A percentile compares a stretch with the other conserved stretches of the same genome.
Evolutionary conservation across 2,888 invertebrate genomes (phyloP).

Genomic region (Ennomos quercinarius): DNA sequence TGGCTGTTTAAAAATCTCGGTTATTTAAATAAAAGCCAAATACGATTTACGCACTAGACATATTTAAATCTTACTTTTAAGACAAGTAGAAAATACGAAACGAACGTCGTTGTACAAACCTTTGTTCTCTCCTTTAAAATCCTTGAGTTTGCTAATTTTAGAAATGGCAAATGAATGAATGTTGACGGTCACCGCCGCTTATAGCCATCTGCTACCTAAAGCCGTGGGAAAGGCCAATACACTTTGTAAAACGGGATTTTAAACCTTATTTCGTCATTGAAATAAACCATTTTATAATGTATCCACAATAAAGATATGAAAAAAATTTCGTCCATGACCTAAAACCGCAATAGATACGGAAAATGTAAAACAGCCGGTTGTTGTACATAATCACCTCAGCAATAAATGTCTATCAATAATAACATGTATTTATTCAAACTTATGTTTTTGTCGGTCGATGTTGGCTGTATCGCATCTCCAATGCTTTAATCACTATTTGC

Average conservation of each 20-base stretch:
- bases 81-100: no score
- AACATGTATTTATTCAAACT: slow-evolving; percentile 15
- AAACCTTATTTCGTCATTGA: neutral
- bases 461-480: slow-evolving; percentile 39
- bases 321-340: neutral
- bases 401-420: slow-evolving; percentile 32
- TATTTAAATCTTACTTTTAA: no score
- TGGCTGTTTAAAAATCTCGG: no score
- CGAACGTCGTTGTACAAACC: no score
- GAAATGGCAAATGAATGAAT: slow-evolving; percentile 19
- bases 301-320: neutral
- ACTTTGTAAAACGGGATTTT: neutral
- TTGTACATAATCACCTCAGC: slow-evolving; percentile 31
- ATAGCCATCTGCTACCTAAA: slow-evolving; percentile 17
- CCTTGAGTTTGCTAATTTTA: slow-evolving; percentile 12
- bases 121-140: slow-evolving; percentile 4
- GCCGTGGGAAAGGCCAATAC: slow-evolving; percentile 22
- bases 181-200: slow-evolving; percentile 12
- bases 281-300: neutral
- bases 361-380: neutral
- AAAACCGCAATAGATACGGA: neutral
- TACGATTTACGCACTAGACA: no score
- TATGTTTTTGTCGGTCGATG: slow-evolving; percentile 40
- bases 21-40: no score
- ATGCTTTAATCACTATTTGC: slow-evolving; percentile 24